Evolutionary conservation across 2,888 invertebrate species (phyloP), one percentile per base, ranked within the genome.

Genomic region (Aporophyla lueneburgensis): DNA sequence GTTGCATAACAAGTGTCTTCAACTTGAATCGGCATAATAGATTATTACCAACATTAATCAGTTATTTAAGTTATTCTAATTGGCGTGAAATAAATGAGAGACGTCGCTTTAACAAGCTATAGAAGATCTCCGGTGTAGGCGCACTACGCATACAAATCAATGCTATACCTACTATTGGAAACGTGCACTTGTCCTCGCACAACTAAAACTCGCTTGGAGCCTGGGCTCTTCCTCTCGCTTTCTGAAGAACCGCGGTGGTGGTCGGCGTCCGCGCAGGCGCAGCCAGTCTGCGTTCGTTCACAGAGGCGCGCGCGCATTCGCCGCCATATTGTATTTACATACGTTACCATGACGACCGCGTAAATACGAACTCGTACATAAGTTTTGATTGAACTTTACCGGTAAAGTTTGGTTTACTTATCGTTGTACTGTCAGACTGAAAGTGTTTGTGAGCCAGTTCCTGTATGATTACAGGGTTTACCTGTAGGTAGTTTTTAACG

Each of bases 271-370:
- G 86, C 90, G 91, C 89, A 75, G 80, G 85, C 89, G 87, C 89
- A 91, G 93, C 93, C 96, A 96, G 96, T 96, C 93, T 90, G 95
- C 93, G 93, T 89, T 90, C 89, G 94, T 91, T 92, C 94, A 92
- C 92, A 90, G 95, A 91, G 91, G 93, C 93, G 95, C 93, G 94
- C 94, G 95, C 95, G 95, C 95, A 93, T 91, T 92, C 91, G 91
- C 90, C 95, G 95, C 94, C 94, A 94, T 95, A 91, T 95, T 95
- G 92, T 88, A 90, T 91, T 88, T 84, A 83, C 89, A 87, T 89
- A 89, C 91, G 96, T 96, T 96, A 92, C 93, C 93, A 96, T 96
- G 96, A 95, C 95, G 90, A 96, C 96, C 93, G 94, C 92, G 95
- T 95, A 94, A 94, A 94, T 93, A 94, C 66, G 75, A 81, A 74